Evolutionary conservation across 1,140 invertebrate genomes (phyloP), one percentile per base, ranked within the genome.

Genomic region (Spodoptera litura): DNA sequence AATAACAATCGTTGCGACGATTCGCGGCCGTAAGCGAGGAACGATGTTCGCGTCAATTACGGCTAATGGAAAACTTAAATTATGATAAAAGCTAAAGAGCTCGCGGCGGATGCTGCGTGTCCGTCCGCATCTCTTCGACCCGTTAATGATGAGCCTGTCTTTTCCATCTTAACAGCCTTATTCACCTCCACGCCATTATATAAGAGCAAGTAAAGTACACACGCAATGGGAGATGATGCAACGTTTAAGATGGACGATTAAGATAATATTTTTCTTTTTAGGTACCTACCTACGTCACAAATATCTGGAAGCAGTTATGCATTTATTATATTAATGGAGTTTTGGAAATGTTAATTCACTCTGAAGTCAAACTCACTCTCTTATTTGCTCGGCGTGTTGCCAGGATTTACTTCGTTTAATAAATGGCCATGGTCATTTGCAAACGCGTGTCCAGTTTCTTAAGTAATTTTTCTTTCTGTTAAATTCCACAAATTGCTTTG

Each of bases 31-130:
- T 93, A 94, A 94, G 93, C 91, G 93, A 92, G 87, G 89, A 94
- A 94, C 92, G 92, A 89, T 94, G 93, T 94, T 92, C 91, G 87
- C 89, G 92, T 94, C 93, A 94, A 94, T 94, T 94, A 94, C 83
- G 81, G 91, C 90, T 94, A 94, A 94, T 94, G 93, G 93, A 94
- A 93, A 94, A 94, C 92, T 94, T 94, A 93, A 94, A 94, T 93
- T 94, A 93, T 94, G 93, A 94, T 94, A 93, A 94, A 93, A 94
- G 93, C 93, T 85, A 81, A 83, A 86, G 87, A 90, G 87, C 85
- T 87, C 84, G 82, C 86, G 87, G 84, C 85, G 89, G 91, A 91
- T 87, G 85, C 90, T 89, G 91, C 85, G 87, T 86, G 85, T 85
- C 85, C 83, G 78, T 85, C 78, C 77, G 73, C 72, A 68, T 81